Conservation (phyloP, 2,113 vertebrate species). For the Azemiops feae region DNA sequence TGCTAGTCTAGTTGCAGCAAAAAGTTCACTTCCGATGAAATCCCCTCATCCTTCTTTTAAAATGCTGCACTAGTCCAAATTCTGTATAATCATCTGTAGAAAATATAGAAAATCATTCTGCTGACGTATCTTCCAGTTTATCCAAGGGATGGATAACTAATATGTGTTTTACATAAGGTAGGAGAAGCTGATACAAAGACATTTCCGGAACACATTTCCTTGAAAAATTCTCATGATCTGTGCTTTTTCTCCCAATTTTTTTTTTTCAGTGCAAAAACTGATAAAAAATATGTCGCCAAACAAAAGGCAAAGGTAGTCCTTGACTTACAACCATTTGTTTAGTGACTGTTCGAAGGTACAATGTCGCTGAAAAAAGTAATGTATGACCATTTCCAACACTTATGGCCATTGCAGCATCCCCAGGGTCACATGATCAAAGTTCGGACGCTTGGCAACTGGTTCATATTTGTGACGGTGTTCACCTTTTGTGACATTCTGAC, state of each 20-base stretch:
- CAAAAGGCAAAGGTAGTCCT: not conserved
- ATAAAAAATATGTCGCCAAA: conserved; percentile 8
- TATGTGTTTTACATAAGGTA: not conserved
- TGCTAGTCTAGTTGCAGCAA: not conserved
- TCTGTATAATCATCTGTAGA: not conserved
- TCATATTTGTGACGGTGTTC: not conserved
- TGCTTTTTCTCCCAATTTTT: not conserved
- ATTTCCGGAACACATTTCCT: not conserved
- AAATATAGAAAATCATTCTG: not conserved
- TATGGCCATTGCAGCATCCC: not conserved
- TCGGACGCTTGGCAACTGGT: not conserved
- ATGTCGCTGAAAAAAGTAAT: not conserved
- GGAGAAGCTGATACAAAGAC: not conserved
- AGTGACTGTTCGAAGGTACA: not conserved
- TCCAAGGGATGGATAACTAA: not conserved
- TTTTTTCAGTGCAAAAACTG: not conserved
- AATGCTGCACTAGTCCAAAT: not conserved
- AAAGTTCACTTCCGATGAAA: not conserved
- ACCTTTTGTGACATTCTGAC: not conserved
- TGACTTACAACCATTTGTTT: not conserved
- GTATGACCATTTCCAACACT: not conserved
- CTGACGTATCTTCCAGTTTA: not conserved
- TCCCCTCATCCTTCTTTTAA: not conserved
- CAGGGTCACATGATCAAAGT: not conserved
- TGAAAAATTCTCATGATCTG: conserved; percentile 15